Conservation (phyloP, 2,888 invertebrate genomes). For the Acanthacorydalis orientalis region DNA sequence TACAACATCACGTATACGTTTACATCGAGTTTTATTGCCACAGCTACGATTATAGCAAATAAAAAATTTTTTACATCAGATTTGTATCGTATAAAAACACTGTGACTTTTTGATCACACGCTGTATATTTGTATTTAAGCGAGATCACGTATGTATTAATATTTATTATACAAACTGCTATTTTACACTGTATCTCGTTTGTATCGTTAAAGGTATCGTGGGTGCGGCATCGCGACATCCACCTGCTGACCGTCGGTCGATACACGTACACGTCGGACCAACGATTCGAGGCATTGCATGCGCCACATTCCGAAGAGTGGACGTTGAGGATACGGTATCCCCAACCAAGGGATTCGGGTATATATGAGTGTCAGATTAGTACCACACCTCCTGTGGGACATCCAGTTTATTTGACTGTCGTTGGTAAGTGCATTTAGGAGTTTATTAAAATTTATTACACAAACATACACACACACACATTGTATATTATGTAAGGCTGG, state of each 20-base stretch:
- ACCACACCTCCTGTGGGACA: slow-evolving; percentile 79
- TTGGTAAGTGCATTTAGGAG: slow-evolving; percentile 43
- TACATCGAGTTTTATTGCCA: too few species aligned
- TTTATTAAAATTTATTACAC: too few species aligned
- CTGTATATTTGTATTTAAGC: too few species aligned
- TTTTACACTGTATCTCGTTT: not conserved
- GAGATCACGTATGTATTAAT: too few species aligned
- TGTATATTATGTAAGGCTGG: too few species aligned
- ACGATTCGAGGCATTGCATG: slow-evolving; percentile 72
- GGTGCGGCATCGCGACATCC: slow-evolving; percentile 60
- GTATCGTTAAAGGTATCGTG: slow-evolving; percentile 47
- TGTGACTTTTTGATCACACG: too few species aligned
- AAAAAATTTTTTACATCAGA: too few species aligned
- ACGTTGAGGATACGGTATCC: slow-evolving; percentile 60
- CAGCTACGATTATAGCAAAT: too few species aligned
- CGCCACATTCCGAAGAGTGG: slow-evolving; percentile 78
- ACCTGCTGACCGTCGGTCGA: slow-evolving; percentile 54
- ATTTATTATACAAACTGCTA: too few species aligned
- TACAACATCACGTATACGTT: too few species aligned
- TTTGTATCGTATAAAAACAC: too few species aligned
- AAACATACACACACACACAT: too few species aligned
- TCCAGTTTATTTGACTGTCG: slow-evolving; percentile 63
- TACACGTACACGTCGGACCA: slow-evolving; percentile 71
- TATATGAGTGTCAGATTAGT: slow-evolving; percentile 84
- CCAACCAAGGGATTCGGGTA: slow-evolving; percentile 55